Percentiles rank a stretch among this genome's conserved stretches.
phyloP scores from a whole-genome alignment of 2,888 invertebrate genomes.

The Eumacrocentrus americanus region DNA sequence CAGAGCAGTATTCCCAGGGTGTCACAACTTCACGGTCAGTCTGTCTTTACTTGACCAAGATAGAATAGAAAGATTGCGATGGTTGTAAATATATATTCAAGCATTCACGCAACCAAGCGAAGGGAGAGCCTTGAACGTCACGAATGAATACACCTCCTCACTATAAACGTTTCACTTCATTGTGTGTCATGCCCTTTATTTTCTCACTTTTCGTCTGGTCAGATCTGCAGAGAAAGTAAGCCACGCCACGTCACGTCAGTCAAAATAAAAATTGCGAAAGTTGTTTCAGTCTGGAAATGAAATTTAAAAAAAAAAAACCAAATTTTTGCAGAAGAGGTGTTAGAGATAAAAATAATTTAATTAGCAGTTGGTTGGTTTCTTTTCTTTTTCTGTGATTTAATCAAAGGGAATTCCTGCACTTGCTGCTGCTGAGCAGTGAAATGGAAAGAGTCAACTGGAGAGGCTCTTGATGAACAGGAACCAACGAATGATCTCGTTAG shows the following conservation, averaged over 20 bases:
- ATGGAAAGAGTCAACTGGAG: neutral
- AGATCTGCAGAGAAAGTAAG: slow-evolving; percentile 9
- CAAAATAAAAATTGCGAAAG: neutral
- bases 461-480: neutral
- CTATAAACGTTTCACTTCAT: slow-evolving; percentile 12
- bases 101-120: neutral
- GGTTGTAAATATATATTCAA: neutral
- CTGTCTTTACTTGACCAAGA: neutral
- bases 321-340: too few species aligned
- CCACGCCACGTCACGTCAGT: neutral
- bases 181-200: slow-evolving; percentile 16
- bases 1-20: too few species aligned
- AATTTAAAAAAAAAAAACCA: neutral
- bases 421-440: too few species aligned
- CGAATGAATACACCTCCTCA: slow-evolving; percentile 9
- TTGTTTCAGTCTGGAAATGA: neutral
- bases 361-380: too few species aligned
- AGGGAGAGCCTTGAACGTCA: slow-evolving; percentile 15
- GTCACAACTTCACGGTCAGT: slow-evolving; percentile 6
- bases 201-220: slow-evolving; percentile 1
- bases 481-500: slow-evolving; percentile 4
- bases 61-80: neutral
- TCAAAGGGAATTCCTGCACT: too few species aligned
- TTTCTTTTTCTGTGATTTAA: too few species aligned
- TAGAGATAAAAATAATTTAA: too few species aligned